Base-by-base conservation (phyloP, 2,888 invertebrate genomes). In the Lucinisca nassula region DNA sequence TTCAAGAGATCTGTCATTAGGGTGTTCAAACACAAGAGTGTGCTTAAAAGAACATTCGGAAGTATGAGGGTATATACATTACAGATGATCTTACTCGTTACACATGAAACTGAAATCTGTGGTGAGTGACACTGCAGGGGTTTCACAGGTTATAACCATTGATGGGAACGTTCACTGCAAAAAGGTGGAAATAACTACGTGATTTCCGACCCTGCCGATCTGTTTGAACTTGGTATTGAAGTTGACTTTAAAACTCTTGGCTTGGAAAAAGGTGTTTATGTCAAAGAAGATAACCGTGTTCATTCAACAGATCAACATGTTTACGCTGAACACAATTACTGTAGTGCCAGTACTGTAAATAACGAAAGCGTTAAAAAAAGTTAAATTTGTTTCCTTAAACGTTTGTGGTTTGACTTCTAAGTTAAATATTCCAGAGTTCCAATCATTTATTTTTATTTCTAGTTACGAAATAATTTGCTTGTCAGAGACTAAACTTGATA, bases 51-150 rank as follows among this genome's bases (percentile, higher is more conserved):
- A n/a, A n/a, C 2, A 14, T 77, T 14, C 55, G 40, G 4, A 49
- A 77, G 21, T 77, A 77, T 35, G 38, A 78, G 24, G 21, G 49
- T 37, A 21, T 78, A 0, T 78, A 51, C 55, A 78, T 78, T 27
- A 61, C 58, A 3, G 78, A 78, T 61, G 78, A 78, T 61, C 61
- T 78, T 4, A 78, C 78, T 14, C n/a, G 21, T 32, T 78, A 0
- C 49, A 61, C 1, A 21, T 78, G 58, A 78, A 61, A 27, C 32
- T 78, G n/a, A 78, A 78, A 32, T 78, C 78, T 6, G 37, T 78
- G 4, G 32, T 78, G 24, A 78, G 37, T 24, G 78, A 78, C 37
- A 58, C 38, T 61, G 30, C n/a, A 4, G 78, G 78, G 8, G 78
- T 78, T 1, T 10, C 78, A 2, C 49, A 61, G 14, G 40, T 61